These are phyloP conservation scores for Drosophila pachea DNA, from an alignment of 1,140 invertebrate species.

Conservation along the genomic window DNA sequence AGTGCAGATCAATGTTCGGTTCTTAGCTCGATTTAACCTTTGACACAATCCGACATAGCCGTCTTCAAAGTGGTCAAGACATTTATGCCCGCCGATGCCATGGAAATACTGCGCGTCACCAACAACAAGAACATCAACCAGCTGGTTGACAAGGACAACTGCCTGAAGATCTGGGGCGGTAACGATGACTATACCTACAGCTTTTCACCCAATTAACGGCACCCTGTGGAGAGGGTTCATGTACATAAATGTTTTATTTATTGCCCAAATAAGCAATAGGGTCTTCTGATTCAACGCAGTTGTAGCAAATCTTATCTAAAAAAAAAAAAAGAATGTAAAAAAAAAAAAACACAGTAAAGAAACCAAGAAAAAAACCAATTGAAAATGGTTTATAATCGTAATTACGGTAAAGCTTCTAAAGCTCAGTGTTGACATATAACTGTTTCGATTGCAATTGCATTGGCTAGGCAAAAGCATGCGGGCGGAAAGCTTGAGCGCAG, in stretches of 20 bases:
- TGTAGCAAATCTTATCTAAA: too few species aligned
- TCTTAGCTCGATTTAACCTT: too few species aligned
- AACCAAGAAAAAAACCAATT: too few species aligned
- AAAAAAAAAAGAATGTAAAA: too few species aligned
- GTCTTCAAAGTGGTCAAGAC: conserved; percentile 95
- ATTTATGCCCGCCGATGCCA: conserved; percentile 90
- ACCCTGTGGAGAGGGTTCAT: conserved; percentile 13
- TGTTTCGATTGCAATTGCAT: neutral
- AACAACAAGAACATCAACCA: conserved; percentile 87
- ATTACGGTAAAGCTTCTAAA: too few species aligned
- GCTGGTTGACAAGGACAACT: conserved; percentile 87
- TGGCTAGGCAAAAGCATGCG: too few species aligned
- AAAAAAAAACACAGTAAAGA: too few species aligned
- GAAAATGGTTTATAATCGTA: too few species aligned
- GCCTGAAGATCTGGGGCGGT: conserved; percentile 90
- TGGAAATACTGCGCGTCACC: conserved; percentile 93
- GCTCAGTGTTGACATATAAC: too few species aligned
- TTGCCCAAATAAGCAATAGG: conserved; percentile 20
- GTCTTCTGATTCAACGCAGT: neutral
- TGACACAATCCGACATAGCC: conserved; percentile 80
- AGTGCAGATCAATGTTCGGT: conserved; percentile 32
- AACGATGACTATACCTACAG: conserved; percentile 83
- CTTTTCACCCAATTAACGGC: conserved; percentile 23
- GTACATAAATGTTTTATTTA: conserved; percentile 50
- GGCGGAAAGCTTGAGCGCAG: conserved; percentile 10